Base-by-base conservation (phyloP, 2,888 invertebrate species). In the Sipha maydis region DNA sequence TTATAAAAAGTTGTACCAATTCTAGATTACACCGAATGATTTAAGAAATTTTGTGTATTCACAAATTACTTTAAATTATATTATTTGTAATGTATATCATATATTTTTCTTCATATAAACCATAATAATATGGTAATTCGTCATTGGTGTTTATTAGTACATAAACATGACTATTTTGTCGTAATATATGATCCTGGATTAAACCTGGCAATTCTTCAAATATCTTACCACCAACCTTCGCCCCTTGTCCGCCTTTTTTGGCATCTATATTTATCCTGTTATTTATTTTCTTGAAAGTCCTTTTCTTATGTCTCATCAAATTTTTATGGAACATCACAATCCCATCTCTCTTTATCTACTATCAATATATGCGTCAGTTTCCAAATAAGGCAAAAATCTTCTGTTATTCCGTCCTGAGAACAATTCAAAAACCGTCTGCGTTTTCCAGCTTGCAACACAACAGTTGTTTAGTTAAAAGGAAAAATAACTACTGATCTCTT, bases 171-270 rank as follows among this genome's bases (percentile, higher is more conserved):
- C 77, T 78, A 54, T 48, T 48, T 78, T 69, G 25, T 73, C 73
- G 56, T 73, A 56, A 80, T 88, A 82, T 80, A 82, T 88, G 88
- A 73, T 41, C 25, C 67, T n/a, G 75, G 67, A 67, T 61, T 48
- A 41, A 61, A 67, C 1, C 76, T 88, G 88, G 88, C 88, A 82
- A 75, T 41, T 75, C 48, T 88, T 88, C 82, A 75, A 82, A 82
- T 82, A 88, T 80, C 61, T 75, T 38, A 82, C 88, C 79, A 82
- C 80, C 56, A 31, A 11, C 48, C 28, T 14, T 54, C 56, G 48
- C 77, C 80, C 75, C 11, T 56, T 86, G 82, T 67, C 80, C 88
- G 88, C 80, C 79, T 86, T 73, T 88, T 75, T 88, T 88, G 88
- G 88, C 88, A 75, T 88, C 75, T 75, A 80, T 88, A 77, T 86